Evolutionary conservation across 2,797 vertebrate species (phyloP).

Genomic region (Anguilla megastoma): DNA sequence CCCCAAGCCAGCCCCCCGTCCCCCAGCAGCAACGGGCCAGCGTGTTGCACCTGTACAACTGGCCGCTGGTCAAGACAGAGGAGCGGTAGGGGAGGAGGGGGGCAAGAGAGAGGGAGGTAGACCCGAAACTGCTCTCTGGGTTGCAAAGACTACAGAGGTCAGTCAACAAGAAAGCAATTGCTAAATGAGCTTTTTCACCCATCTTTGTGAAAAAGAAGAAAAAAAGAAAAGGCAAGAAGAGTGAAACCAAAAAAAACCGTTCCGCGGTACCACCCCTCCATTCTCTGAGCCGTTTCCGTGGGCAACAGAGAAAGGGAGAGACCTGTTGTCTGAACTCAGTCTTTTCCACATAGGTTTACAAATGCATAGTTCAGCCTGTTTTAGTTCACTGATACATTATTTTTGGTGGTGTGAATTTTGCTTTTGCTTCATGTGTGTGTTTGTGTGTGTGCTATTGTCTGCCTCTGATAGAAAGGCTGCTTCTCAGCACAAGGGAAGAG

Average conservation of each 20-base stretch:
- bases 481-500: conserved; percentile 14
- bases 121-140: neutral
- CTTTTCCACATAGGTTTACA: neutral
- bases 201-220: neutral
- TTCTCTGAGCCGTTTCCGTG: neutral
- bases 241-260: conserved; percentile 58
- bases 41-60: conserved; percentile 69
- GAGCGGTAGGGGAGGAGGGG: conserved; percentile 34
- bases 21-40: conserved; percentile 69
- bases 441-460: conserved; percentile 44
- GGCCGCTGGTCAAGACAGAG: conserved; percentile 60
- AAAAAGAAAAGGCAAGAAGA: conserved; percentile 45
- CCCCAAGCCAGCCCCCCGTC: conserved; percentile 19
- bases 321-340: neutral
- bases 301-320: neutral
- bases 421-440: conserved; percentile 23
- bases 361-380: neutral
- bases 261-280: neutral
- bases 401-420: conserved; percentile 19
- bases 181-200: neutral
- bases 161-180: neutral
- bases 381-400: conserved; percentile 7
- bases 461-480: neutral
- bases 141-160: neutral
- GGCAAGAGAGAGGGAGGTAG: neutral